Base-by-base conservation (phyloP, 2,797 vertebrate genomes). In the Sciaenops ocellatus region DNA sequence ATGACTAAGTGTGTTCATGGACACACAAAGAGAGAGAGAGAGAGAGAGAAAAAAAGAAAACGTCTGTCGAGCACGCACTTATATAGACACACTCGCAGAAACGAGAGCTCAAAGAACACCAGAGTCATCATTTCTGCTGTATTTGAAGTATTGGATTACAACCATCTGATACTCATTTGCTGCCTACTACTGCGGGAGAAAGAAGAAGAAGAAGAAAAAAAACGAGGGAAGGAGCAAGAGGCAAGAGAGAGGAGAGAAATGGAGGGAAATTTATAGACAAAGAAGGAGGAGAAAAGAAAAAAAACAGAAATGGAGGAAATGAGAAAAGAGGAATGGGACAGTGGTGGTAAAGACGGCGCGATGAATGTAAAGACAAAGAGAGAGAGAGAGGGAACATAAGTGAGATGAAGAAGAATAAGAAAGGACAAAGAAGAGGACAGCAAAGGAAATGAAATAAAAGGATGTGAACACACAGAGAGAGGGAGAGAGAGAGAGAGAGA, bases 101-200 rank as follows among this genome's bases (percentile, higher is more conserved):
- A 78, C 13, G 34, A 79, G 85, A 71, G 69, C 82, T 84, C 72
- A 79, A 86, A 93, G 93, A 93, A 91, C 70, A 78, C 83, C 81
- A 83, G 72, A 95, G 96, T 98, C 97, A 97, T 97, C 96, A 96
- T 97, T 98, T 98, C 96, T 98, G 96, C 91, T 90, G 85, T 88
- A 93, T 97, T 96, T 97, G 93, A 96, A 96, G 96, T 96, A 96
- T 98, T 96, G 95, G 95, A 97, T 99, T 98, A 97, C 97, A 96
- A 96, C 95, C 97, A 98, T 98, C 96, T 97, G 97, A 98, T 97
- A 97, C 95, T 96, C 96, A 96, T 98, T 97, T 97, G 95, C 97
- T 96, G 96, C 94, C 96, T 95, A 94, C 95, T 94, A 64, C 89
- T 42, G 94, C 94, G 92, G 93, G 95, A 93, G 94, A 90, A 85